These are phyloP conservation scores for Drosophila sp. DNA, from an alignment of 1,140 invertebrate species.

Conservation along the genomic window DNA sequence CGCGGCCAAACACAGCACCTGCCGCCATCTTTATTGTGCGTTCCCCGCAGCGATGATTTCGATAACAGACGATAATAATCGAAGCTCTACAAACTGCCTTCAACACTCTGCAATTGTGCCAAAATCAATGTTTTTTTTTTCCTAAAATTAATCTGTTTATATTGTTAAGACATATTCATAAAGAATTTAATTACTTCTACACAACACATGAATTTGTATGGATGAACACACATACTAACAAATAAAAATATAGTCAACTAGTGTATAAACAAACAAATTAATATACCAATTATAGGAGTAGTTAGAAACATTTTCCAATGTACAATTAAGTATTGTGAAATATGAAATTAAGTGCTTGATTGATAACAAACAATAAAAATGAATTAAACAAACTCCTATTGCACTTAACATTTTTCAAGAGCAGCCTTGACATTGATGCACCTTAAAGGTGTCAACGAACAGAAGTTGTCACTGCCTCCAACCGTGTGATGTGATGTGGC, in stretches of 20 bases:
- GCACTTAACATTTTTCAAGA: background rate
- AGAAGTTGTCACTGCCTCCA: conserved; percentile 5
- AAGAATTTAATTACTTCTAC: too few relatives aligned
- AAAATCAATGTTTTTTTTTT: conserved; percentile 40
- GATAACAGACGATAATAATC: too few relatives aligned
- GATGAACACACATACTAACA: too few relatives aligned
- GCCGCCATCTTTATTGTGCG: conserved; percentile 54
- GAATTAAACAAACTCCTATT: too few relatives aligned
- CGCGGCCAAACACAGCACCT: conserved; percentile 61
- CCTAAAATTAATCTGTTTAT: background rate
- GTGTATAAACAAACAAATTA: too few relatives aligned
- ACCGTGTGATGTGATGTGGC: conserved; percentile 6
- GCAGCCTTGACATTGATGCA: conserved; percentile 4
- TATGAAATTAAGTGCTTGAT: too few relatives aligned
- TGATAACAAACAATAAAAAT: too few relatives aligned
- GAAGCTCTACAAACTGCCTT: conserved; percentile 7
- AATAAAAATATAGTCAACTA: too few relatives aligned
- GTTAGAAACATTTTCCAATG: too few relatives aligned
- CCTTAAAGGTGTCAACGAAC: conserved; percentile 20
- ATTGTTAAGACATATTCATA: background rate
- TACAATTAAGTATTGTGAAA: too few relatives aligned
- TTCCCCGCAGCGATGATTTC: background rate
- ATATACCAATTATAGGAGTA: too few relatives aligned
- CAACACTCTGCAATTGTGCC: conserved; percentile 42
- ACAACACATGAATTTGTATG: too few relatives aligned